phyloP scores from a whole-genome alignment of 2,113 vertebrate species.

The Silurus asotus region DNA sequence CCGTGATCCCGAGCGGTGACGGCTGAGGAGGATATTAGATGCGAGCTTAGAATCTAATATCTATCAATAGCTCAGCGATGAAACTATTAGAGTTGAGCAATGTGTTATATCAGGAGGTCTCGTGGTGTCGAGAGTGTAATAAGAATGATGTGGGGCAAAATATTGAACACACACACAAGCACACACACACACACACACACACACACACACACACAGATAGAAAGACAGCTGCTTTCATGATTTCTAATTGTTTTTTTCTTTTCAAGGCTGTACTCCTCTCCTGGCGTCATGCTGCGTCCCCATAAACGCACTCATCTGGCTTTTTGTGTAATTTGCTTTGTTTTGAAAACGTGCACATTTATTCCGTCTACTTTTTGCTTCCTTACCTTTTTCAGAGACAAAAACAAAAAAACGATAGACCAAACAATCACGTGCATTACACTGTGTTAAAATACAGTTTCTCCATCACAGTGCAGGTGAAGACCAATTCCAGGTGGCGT shows the following conservation, averaged over 20 bases:
- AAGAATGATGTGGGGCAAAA: neutral
- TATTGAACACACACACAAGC: neutral
- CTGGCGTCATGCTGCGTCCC: neutral
- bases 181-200: neutral
- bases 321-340: neutral
- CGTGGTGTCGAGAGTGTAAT: neutral
- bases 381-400: neutral
- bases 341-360: neutral
- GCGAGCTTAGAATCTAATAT: slow-evolving; percentile 1
- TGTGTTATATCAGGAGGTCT: neutral
- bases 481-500: neutral
- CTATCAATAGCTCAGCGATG: neutral
- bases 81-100: neutral
- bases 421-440: neutral
- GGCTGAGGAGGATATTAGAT: slow-evolving; percentile 3
- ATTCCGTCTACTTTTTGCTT: neutral
- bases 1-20: slow-evolving; percentile 13
- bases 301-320: neutral
- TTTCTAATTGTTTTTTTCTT: neutral
- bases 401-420: neutral
- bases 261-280: neutral
- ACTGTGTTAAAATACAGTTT: neutral
- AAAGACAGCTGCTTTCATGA: neutral
- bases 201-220: neutral
- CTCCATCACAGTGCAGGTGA: neutral